phyloP scores from a whole-genome alignment of 2,888 invertebrate species.

The Epiblema foenella region DNA sequence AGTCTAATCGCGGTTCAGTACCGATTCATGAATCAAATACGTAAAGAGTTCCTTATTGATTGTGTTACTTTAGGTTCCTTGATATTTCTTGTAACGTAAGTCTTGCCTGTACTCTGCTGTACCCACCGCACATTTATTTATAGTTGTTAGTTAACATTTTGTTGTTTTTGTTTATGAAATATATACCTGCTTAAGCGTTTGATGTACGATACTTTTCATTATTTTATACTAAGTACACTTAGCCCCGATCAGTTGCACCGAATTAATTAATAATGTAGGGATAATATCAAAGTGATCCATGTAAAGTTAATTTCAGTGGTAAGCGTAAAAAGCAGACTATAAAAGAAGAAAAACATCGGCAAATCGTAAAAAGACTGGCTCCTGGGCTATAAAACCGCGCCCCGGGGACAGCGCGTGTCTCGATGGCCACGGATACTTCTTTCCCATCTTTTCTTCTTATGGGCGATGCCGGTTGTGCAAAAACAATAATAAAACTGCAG shows the following conservation, averaged over 20 bases:
- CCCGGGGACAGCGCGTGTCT: not conserved
- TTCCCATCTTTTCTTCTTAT: not conserved
- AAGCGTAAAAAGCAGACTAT: not conserved
- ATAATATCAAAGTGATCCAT: no score
- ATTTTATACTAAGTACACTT: no score
- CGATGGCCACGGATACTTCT: not conserved
- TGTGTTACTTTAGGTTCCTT: not conserved
- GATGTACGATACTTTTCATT: not conserved
- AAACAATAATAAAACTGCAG: no score
- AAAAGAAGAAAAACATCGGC: not conserved
- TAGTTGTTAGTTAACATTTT: no score
- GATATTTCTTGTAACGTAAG: not conserved
- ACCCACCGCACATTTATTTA: no score
- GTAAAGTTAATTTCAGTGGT: not conserved
- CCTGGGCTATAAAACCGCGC: not conserved
- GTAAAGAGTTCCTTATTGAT: conserved; percentile 6
- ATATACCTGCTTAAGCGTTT: no score
- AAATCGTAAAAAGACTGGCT: no score
- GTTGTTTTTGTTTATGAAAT: no score
- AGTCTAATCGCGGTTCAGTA: conserved; percentile 12
- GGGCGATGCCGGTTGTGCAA: not conserved
- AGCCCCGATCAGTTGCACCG: no score
- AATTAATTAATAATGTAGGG: no score
- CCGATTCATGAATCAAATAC: conserved; percentile 13
- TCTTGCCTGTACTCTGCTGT: not conserved